Base-by-base conservation (phyloP, 2,888 invertebrate species). In the Alcis repandata region DNA sequence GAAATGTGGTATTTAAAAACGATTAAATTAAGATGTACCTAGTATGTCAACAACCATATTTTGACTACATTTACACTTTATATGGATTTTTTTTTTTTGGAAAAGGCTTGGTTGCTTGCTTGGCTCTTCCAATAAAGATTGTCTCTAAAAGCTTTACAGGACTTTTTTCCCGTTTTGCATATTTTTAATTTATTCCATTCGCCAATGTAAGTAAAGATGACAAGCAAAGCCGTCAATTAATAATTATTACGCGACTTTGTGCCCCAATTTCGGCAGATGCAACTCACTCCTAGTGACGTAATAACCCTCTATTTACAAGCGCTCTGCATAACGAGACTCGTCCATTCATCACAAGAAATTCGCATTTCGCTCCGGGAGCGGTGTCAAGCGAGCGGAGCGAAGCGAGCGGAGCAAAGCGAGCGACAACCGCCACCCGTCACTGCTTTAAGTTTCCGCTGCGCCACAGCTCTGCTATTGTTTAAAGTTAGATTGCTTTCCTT, bases 401-500 rank as follows among this genome's bases (percentile, higher is more conserved):
- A 53, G 22, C 45, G 46, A 22, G 45, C 38, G 40, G 32, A 38
- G 36, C 51, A 45, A 32, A 52, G 63, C 64, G 38, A 54, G 63
- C 45, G 61, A 71, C 71, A 74, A 58, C 68, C 68, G 69, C 66
- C 19, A 41, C 40, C 63, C 52, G 46, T 51, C 58, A 46, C 63
- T 52, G 22, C 22, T 52, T 46, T 36, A 19, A 54, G 59, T 54
- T 69, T 53, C 32, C 59, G 51, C 20, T 71, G 75, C 73, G 75
- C 77, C 78, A 69, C 69, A 72, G 33, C 51, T 40, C 53, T 22
- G 54, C 82, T 78, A 85, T 86, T 87, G 86, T 86, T 85, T 80
- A 78, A 88, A 87, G 82, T 86, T 88, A 84, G 86, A 89, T 87
- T 88, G 83, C 82, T 85, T 82, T 76, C 52, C 70, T 66, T 73